A percentile compares a stretch with the other conserved stretches of the same genome.
These are phyloP conservation scores for Paracentrotus lividus DNA, from an alignment of 53 echinoderm and acorn worm species.

Conservation along the genomic window DNA sequence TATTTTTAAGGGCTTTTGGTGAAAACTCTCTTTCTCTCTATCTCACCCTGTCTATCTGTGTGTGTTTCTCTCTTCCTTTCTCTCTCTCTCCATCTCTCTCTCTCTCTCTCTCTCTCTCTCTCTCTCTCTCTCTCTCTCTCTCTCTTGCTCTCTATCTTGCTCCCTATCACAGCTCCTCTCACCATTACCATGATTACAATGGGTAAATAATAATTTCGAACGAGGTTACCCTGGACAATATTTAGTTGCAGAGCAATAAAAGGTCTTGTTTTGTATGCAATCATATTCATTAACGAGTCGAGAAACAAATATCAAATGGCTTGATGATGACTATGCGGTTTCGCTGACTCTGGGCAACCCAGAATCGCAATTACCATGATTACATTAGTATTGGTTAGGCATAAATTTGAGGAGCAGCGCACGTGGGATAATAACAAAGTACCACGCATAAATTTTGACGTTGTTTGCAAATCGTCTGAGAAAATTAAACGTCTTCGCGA, in stretches of 20 bases:
- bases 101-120: neutral
- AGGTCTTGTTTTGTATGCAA: neutral
- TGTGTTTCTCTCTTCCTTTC: too few relatives aligned
- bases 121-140: too few relatives aligned
- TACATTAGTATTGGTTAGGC: neutral
- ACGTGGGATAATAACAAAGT: neutral
- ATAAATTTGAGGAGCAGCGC: neutral
- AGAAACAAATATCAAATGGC: constrained; percentile 5
- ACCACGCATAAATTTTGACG: neutral
- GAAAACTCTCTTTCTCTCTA: too few relatives aligned
- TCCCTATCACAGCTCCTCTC: neutral
- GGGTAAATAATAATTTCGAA: constrained; percentile 18
- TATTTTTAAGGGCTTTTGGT: too few relatives aligned
- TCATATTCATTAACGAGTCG: constrained; percentile 36
- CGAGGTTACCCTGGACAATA: neutral
- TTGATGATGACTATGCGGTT: neutral
- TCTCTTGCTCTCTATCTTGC: too few relatives aligned
- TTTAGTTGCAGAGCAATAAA: neutral
- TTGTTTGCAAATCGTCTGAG: constrained; percentile 22
- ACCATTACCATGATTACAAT: neutral
- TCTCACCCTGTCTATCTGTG: too few relatives aligned
- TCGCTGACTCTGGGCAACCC: neutral
- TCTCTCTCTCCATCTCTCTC: neutral
- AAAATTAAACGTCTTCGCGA: neutral
- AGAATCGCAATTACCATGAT: neutral